Evolutionary conservation across 2,113 vertebrate genomes (phyloP).

Genomic region (Calypte anna): DNA sequence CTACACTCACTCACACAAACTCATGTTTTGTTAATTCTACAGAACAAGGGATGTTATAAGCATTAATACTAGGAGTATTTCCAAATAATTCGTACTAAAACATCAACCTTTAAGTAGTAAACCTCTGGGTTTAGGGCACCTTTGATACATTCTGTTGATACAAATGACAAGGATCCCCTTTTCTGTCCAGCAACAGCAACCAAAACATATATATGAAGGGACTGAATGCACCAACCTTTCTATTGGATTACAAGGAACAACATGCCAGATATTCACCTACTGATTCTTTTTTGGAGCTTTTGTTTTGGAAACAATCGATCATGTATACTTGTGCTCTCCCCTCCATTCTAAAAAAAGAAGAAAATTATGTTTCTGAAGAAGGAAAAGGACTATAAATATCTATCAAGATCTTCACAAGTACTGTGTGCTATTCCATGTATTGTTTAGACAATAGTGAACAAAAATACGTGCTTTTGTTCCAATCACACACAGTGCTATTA

Average conservation of each 20-base stretch:
- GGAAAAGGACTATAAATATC: not conserved
- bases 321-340: not conserved
- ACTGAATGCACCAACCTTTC: not conserved
- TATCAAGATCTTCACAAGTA: not conserved
- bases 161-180: not conserved
- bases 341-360: not conserved
- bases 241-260: not conserved
- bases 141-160: not conserved
- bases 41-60: not conserved
- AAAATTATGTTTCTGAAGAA: not conserved
- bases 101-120: not conserved
- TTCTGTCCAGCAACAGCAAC: not conserved
- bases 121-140: not conserved
- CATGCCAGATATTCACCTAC: not conserved
- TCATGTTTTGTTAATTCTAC: not conserved
- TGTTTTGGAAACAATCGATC: not conserved
- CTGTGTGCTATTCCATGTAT: not conserved
- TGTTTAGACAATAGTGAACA: constrained; percentile 37
- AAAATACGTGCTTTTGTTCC: constrained; percentile 39
- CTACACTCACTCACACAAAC: not conserved
- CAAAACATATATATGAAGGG: not conserved
- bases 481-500: constrained; percentile 12
- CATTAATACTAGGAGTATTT: not conserved
- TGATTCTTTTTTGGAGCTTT: not conserved
- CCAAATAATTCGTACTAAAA: not conserved